Percentiles rank a stretch among this genome's conserved stretches.
Evolutionary conservation across 2,113 vertebrate genomes (phyloP).

Genomic region (Gasterosteus aculeatus): DNA sequence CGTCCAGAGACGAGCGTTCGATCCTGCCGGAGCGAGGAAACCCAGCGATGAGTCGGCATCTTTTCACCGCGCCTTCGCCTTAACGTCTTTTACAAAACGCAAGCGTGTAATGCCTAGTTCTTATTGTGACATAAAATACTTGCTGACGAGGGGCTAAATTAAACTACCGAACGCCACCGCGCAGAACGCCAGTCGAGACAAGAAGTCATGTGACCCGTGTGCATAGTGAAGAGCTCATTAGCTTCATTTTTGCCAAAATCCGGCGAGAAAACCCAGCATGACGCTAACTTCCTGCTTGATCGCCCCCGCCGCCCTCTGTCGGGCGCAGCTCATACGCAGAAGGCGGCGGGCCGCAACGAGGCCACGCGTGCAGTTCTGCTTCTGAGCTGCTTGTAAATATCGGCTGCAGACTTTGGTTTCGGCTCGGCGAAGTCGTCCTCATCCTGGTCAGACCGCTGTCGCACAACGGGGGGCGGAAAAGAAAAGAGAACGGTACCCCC

Average conservation of each 20-base stretch:
- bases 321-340: not conserved
- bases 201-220: not conserved
- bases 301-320: not conserved
- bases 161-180: not conserved
- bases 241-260: not conserved
- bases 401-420: not conserved
- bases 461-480: no score
- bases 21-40: no score
- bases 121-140: not conserved
- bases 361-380: constrained; percentile 2
- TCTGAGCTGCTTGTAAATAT: no score
- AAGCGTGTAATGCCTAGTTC: not conserved
- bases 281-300: not conserved
- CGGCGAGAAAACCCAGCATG: not conserved
- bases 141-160: no score
- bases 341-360: not conserved
- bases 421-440: not conserved
- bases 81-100: not conserved
- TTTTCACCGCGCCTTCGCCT: no score
- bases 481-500: no score
- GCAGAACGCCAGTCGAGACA: not conserved
- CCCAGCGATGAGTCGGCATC: no score
- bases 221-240: not conserved
- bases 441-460: no score
- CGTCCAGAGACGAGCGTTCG: not conserved